Evolutionary conservation across 2,888 invertebrate genomes (phyloP), one percentile per base, ranked within the genome.

Genomic region (Leptura quadrifasciata): DNA sequence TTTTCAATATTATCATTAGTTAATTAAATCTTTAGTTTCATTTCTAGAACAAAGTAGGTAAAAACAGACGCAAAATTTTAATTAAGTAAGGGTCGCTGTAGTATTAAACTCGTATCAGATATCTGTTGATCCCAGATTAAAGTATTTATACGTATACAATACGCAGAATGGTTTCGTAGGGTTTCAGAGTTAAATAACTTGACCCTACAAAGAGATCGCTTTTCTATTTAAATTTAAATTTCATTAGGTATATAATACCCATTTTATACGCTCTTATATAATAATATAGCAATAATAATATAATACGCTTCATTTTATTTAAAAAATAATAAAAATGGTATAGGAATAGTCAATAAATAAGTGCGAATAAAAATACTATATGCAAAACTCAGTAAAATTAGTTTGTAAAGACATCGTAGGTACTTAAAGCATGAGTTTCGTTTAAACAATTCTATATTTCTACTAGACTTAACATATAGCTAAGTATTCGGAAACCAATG

Each of bases 101-200:
- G 69, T 69, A 69, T 69, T 69, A 69, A 58, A 31, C 69, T 71
- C 39, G 60, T 75, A 70, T 72, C 72, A 65, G 65, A 57, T 72
- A 65, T 70, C 71, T 55, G 61, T 57, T 74, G 63, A 78, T 61
- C 77, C 63, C 55, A 73, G 68, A 72, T 72, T 72, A 72, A 72
- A 64, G 72, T 58, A 72, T 65, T 72, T 72, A 65, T 58, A 69
- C 58, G 64, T 64, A 72, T 63, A 65, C 72, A 72, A 72, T 65
- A 58, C 65, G 31, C 72, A 24, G 39, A 65, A 58, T 68, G 68
- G 64, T 74, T 31, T 78, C 76, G 77, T 78, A 78, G 76, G 77
- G 78, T 76, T 79, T 74, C 78, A 64, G 78, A 75, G 77, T 76
- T 78, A 77, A 75, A 81, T 78, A 74, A 77, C 78, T 77, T 76